Conservation (phyloP, 2,113 vertebrate genomes). For the Polyodon spathula region DNA sequence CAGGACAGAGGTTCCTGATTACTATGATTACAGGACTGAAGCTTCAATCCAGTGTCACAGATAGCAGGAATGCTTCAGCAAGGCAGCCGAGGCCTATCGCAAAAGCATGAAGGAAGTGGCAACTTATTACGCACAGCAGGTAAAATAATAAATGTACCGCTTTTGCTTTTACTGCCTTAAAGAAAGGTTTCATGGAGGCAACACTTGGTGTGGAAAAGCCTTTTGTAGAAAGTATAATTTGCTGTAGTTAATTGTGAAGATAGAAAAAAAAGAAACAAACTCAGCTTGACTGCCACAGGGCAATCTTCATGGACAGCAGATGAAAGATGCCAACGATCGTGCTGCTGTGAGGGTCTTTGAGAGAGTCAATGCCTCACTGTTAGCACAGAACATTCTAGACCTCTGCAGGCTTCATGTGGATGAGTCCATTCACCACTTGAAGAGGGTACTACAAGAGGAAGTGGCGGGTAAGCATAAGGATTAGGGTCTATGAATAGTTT, state of each 20-base stretch:
- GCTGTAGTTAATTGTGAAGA: too few species aligned
- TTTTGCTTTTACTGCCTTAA: not conserved
- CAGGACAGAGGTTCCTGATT: constrained; percentile 80
- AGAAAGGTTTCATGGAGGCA: not conserved
- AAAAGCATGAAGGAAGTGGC: constrained; percentile 83
- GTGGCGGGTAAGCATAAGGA: constrained; percentile 56
- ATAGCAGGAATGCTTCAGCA: constrained; percentile 74
- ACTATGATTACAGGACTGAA: constrained; percentile 82
- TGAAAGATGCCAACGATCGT: constrained; percentile 82
- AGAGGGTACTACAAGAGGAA: constrained; percentile 71
- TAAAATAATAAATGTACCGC: constrained; percentile 25
- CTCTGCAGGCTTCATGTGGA: constrained; percentile 90
- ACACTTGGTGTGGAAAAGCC: too few species aligned
- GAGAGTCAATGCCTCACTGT: constrained; percentile 73
- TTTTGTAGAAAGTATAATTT: too few species aligned
- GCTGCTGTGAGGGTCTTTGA: constrained; percentile 85
- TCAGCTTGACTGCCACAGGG: too few species aligned
- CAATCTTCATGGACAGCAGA: constrained; percentile 77
- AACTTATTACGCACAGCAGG: constrained; percentile 88
- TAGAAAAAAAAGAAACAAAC: too few species aligned
- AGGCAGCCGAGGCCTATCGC: constrained; percentile 78
- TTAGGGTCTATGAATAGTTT: not conserved
- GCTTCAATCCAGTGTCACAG: constrained; percentile 73
- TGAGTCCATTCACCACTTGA: constrained; percentile 76
- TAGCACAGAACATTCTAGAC: constrained; percentile 86